Evolutionary conservation across 2,888 invertebrate species (phyloP).

Genomic region (Tridacna crocea): DNA sequence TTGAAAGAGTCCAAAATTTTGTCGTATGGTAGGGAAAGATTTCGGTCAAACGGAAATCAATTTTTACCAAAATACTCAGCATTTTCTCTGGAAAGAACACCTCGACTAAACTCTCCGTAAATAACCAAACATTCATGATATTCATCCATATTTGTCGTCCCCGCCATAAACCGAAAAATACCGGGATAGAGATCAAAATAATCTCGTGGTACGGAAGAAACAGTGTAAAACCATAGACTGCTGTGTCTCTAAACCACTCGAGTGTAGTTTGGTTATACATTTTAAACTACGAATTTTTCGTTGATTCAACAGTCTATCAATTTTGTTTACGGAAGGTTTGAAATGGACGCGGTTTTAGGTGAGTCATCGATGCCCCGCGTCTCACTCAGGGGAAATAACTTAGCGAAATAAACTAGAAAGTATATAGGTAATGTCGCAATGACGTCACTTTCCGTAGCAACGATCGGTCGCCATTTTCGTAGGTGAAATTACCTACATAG

Average conservation of each 20-base stretch:
- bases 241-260: constrained; percentile 38
- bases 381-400: too few species aligned
- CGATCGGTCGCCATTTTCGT: too few species aligned
- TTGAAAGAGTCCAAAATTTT: too few species aligned
- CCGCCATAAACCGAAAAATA: constrained; percentile 32
- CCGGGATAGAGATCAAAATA: constrained; percentile 25
- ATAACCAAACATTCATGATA: constrained; percentile 17
- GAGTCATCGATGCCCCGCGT: too few species aligned
- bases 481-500: too few species aligned
- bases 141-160: constrained; percentile 41
- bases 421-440: too few species aligned
- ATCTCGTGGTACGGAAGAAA: constrained; percentile 5
- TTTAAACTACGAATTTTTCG: background rate
- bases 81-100: constrained; percentile 5
- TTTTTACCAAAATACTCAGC: background rate
- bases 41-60: background rate
- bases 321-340: too few species aligned
- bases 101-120: constrained; percentile 7
- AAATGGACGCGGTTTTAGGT: too few species aligned
- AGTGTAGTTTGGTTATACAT: constrained; percentile 54
- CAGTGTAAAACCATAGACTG: constrained; percentile 18
- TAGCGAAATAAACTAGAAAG: too few species aligned
- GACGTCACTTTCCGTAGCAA: too few species aligned
- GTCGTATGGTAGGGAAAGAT: too few species aligned
- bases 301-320: too few species aligned